phyloP scores from a whole-genome alignment of 1,140 invertebrate species.

The Trinorchestia longiramus region DNA sequence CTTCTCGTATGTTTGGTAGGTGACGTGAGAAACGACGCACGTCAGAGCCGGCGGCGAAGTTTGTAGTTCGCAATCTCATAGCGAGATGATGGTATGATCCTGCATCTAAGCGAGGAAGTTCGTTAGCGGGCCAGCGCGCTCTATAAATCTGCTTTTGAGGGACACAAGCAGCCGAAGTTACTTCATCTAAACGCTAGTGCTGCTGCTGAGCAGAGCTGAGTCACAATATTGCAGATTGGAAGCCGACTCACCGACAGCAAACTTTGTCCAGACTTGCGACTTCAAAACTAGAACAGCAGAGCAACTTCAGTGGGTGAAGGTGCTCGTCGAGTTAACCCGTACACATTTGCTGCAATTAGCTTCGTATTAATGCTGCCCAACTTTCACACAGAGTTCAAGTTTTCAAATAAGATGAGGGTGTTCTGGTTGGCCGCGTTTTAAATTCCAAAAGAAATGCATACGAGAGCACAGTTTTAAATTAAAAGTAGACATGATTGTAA shows the following conservation, averaged over 20 bases:
- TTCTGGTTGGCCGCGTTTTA: background rate
- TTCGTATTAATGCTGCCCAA: background rate
- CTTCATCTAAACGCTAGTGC: background rate
- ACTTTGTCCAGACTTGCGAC: background rate
- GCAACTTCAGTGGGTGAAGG: background rate
- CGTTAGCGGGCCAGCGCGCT: background rate
- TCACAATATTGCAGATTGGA: background rate
- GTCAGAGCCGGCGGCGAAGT: background rate
- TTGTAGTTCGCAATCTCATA: background rate
- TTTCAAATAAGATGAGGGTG: background rate
- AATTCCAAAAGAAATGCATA: background rate
- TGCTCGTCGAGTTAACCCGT: background rate
- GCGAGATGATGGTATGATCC: constrained; percentile 22
- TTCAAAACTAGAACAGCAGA: background rate
- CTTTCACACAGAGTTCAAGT: background rate
- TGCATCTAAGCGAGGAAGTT: background rate
- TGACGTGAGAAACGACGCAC: background rate
- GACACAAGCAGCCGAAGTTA: background rate
- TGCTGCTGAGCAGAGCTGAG: background rate
- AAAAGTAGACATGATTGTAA: background rate
- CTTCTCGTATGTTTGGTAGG: background rate
- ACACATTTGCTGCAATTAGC: background rate
- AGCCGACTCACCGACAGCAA: background rate
- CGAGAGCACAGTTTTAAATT: background rate
- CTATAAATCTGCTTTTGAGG: constrained; percentile 11